Percentiles rank a stretch among this genome's conserved stretches.
These are phyloP conservation scores for Sycophaga agraensis DNA, from an alignment of 1,140 invertebrate genomes.

Conservation along the genomic window DNA sequence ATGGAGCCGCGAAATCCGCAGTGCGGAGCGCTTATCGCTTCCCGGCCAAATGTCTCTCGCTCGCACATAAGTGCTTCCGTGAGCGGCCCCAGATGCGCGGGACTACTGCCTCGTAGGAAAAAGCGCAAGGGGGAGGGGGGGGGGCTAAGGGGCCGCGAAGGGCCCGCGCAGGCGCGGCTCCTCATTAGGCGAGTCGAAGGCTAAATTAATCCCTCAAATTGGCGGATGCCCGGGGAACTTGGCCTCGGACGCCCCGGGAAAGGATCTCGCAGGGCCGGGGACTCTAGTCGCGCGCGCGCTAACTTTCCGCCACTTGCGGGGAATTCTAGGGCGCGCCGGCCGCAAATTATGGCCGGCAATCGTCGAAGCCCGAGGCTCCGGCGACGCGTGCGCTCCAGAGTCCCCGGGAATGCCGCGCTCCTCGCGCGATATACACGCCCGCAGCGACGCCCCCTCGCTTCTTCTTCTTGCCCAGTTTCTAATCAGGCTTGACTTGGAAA, in stretches of 20 bases:
- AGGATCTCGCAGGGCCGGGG: not conserved
- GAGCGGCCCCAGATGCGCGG: too few relatives aligned
- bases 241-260: too few relatives aligned
- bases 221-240: not conserved
- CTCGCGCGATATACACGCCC: too few relatives aligned
- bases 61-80: too few relatives aligned
- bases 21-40: too few relatives aligned
- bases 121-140: not conserved
- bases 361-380: too few relatives aligned
- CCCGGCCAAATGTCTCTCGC: too few relatives aligned
- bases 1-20: too few relatives aligned
- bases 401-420: too few relatives aligned
- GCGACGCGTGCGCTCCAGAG: too few relatives aligned
- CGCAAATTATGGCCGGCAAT: conserved; percentile 21
- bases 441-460: not conserved
- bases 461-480: not conserved
- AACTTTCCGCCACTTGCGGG: conserved; percentile 23
- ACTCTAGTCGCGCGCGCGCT: not conserved
- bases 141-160: not conserved
- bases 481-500: too few relatives aligned
- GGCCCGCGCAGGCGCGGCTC: not conserved
- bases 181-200: not conserved
- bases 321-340: conserved; percentile 23
- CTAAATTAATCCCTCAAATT: conserved; percentile 27
- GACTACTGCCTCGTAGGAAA: too few relatives aligned